Evolutionary conservation across 2,113 vertebrate genomes (phyloP).

Genomic region (Ibidorhyncha struthersii): DNA sequence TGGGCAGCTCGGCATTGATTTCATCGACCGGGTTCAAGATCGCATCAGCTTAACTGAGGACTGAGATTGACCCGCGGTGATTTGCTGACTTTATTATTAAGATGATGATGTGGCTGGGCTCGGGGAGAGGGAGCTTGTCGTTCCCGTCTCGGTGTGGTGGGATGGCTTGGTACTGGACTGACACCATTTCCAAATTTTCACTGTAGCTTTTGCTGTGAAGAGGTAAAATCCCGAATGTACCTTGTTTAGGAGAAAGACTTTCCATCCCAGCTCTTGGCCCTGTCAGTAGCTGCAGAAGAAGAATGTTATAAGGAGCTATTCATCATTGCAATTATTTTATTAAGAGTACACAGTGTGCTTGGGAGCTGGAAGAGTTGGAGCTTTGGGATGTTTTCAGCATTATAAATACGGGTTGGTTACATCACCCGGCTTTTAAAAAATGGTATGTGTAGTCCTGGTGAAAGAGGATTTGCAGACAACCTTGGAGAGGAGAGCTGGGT

Average conservation of each 20-base stretch:
- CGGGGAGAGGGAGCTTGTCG: background rate
- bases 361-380: constrained; percentile 51
- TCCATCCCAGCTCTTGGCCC: background rate
- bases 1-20: background rate
- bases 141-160: background rate
- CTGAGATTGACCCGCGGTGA: background rate
- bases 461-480: constrained; percentile 13
- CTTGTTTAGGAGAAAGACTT: constrained; percentile 4
- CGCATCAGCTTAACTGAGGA: background rate
- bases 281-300: constrained; percentile 28
- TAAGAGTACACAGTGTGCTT: constrained; percentile 63
- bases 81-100: background rate
- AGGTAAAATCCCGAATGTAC: background rate
- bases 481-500: constrained; percentile 1
- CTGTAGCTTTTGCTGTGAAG: background rate
- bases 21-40: background rate
- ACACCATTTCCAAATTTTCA: background rate
- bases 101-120: background rate
- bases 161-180: background rate
- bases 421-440: constrained; percentile 46
- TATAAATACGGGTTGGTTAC: constrained; percentile 53
- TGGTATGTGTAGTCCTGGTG: background rate
- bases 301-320: constrained; percentile 51
- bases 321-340: constrained; percentile 69
- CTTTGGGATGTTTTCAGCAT: constrained; percentile 68